Base-by-base conservation (phyloP, 1,140 invertebrate species). In the Scaptodrosophila lebanonensis region DNA sequence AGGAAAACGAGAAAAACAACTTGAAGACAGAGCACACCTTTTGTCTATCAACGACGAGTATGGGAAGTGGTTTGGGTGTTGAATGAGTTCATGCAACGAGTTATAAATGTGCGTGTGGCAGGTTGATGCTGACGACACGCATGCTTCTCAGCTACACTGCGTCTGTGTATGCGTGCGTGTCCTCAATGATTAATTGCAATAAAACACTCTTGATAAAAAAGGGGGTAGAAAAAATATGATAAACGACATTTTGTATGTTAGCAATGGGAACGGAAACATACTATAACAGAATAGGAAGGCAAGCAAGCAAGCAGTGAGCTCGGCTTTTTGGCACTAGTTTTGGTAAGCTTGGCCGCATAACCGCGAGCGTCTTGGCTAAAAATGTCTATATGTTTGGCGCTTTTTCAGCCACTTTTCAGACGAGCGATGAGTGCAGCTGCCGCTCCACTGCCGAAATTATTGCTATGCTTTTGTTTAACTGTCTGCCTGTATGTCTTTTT, bases 101-200 rank as follows among this genome's bases (percentile, higher is more conserved):
- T 75, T 66, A 65, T 66, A 66, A 69, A 66, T 71, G 62, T 76
- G 71, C 59, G 68, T 40, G 51, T 45, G 44, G n/a, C n/a, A n/a
- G n/a, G n/a, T n/a, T n/a, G n/a, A n/a, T n/a, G n/a, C n/a, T n/a
- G n/a, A n/a, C n/a, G n/a, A n/a, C n/a, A n/a, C n/a, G n/a, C n/a
- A n/a, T n/a, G n/a, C n/a, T n/a, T n/a, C n/a, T n/a, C n/a, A n/a
- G n/a, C n/a, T n/a, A n/a, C n/a, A n/a, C 50, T 51, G 49, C 42
- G 33, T 50, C 42, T 53, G 40, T 43, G 54, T 62, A 49, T 63
- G 72, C 67, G 68, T 70, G 68, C 69, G 59, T 73, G 62, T 53
- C 63, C 45, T 62, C 69, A 71, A 76, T 76, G 72, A 76, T 76
- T 72, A 76, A 76, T 77, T 76, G 72, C 72, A 76, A 77, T 77